phyloP scores from a whole-genome alignment of 2,113 vertebrate species.

The Bothrops jararaca region DNA sequence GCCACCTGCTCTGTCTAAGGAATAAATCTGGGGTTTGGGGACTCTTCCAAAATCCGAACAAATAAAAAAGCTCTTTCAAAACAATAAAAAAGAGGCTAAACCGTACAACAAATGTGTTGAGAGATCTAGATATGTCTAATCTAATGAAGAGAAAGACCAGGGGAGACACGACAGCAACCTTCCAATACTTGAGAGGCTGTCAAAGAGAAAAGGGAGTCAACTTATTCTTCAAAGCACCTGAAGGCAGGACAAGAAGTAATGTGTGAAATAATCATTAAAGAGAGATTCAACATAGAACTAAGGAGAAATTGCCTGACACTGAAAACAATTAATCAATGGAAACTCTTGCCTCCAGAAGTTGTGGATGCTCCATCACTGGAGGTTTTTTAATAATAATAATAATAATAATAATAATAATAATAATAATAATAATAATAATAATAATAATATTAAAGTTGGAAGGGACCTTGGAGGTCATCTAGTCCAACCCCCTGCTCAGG shows the following conservation, averaged over 20 bases:
- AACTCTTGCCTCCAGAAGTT: background rate
- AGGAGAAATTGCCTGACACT: background rate
- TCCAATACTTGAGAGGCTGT: background rate
- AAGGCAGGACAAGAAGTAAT: background rate
- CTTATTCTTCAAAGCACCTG: background rate
- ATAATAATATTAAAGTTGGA: too few relatives aligned
- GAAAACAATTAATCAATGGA: background rate
- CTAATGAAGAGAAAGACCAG: background rate
- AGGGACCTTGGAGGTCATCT: too few relatives aligned
- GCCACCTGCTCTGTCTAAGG: background rate
- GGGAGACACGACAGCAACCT: background rate
- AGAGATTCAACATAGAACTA: background rate
- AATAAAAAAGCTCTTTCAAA: background rate
- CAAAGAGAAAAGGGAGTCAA: background rate
- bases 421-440: too few relatives aligned
- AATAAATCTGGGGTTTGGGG: background rate
- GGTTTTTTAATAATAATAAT: background rate
- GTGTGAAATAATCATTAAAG: background rate
- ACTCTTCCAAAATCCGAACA: background rate
- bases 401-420: too few relatives aligned
- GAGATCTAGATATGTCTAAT: background rate
- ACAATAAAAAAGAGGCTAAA: background rate
- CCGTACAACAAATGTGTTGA: background rate
- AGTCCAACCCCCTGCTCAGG: too few relatives aligned
- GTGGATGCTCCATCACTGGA: background rate